Evolutionary conservation across 2,888 invertebrate species (phyloP), one percentile per base, ranked within the genome.

Genomic region (Mamestra brassicae): DNA sequence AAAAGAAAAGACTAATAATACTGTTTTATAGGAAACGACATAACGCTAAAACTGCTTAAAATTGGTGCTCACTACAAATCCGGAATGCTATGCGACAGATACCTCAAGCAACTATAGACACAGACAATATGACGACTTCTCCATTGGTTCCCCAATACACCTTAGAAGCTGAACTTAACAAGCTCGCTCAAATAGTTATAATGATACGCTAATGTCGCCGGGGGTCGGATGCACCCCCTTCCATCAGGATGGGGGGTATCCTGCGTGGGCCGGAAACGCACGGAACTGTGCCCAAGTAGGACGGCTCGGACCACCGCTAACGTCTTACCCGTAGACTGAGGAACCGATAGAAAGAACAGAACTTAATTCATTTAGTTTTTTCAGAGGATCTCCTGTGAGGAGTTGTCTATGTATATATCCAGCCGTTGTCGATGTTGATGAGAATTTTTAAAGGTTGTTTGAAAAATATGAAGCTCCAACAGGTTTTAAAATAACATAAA

Each of bases 231-330:
- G 80, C 79, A 64, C 55, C 47, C 50, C 60, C 42, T 26, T 50
- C 71, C 69, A 45, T 67, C 75, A 61, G 76, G 75, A 76, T 74
- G 81, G 76, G 76, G 64, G 71, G 71, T 74, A 81, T 85, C 84
- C 86, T 85, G 88, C 84, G 86, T 87, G 84, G 78, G 63, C 88
- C 90, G 89, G 91, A 90, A 89, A 83, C 81, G 82, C 80, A 78
- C 65, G 78, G 83, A 84, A 78, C 85, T 86, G 81, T 82, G 81
- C 81, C 85, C 82, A 78, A 85, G 80, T 81, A 73, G 80, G 73
- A 75, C 77, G 73, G 54, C 79, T 88, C 74, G 87, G 87, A 87
- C 88, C 81, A 65, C 74, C 74, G 64, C 74, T 86, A 80, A 85
- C 77, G 74, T 88, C 87, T 86, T 78, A 47, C 5, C 5, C 17